Evolutionary conservation across 1,140 invertebrate genomes (phyloP).

Genomic region (Leptoteleia sp.): DNA sequence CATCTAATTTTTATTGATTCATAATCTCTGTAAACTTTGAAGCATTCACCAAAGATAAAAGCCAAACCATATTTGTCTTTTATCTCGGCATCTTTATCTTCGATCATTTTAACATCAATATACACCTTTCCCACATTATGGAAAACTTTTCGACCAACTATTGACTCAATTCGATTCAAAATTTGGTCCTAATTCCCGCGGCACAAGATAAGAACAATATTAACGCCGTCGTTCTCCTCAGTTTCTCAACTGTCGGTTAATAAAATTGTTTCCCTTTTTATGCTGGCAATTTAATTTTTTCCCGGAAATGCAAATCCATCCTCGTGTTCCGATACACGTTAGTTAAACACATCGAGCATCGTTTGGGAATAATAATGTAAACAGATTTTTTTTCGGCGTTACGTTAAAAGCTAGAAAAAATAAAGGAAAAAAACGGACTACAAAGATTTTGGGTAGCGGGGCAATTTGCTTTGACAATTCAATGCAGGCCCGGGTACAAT

Average conservation of each 20-base stretch:
- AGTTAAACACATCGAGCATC: conserved; percentile 23
- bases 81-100: conserved; percentile 38
- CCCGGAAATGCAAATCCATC: conserved; percentile 48
- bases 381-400: conserved; percentile 17
- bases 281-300: conserved; percentile 29
- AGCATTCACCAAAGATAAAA: conserved; percentile 25
- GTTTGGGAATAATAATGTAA: conserved; percentile 39
- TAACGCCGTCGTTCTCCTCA: too few relatives aligned
- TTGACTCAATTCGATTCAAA: conserved; percentile 18
- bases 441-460: conserved; percentile 18
- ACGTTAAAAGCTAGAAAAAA: too few relatives aligned
- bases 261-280: conserved; percentile 3
- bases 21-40: conserved; percentile 36
- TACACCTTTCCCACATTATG: conserved; percentile 29
- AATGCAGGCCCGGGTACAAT: conserved; percentile 48
- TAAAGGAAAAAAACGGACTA: conserved; percentile 33
- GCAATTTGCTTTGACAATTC: conserved; percentile 56
- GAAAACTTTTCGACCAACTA: conserved; percentile 36
- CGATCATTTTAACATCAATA: conserved; percentile 8
- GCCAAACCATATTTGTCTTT: conserved; percentile 17
- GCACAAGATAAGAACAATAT: neutral
- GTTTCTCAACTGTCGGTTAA: too few relatives aligned
- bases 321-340: conserved; percentile 9
- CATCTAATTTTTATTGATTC: conserved; percentile 9
- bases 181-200: neutral